Conservation (phyloP, 1,140 invertebrate genomes). For the Drosophila nebulosa region DNA sequence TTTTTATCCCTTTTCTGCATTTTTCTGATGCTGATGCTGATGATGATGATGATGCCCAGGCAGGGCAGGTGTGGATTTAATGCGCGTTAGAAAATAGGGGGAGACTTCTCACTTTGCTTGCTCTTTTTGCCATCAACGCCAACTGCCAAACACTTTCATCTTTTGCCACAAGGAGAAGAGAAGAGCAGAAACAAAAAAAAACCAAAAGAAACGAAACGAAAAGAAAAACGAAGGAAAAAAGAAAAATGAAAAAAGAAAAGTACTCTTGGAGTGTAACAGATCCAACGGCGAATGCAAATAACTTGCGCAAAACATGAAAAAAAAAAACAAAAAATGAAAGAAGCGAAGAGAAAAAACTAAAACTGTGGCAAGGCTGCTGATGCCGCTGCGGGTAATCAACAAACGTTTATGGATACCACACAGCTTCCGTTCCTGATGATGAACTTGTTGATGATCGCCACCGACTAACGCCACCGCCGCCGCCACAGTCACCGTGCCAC, state of each 20-base stretch:
- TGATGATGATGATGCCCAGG: slow-evolving; percentile 37
- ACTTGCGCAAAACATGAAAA: slow-evolving; percentile 25
- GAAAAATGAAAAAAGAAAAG: slow-evolving; percentile 15
- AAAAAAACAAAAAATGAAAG: background rate
- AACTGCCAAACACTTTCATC: slow-evolving; percentile 62
- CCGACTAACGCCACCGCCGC: background rate
- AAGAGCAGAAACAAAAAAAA: background rate
- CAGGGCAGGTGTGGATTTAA: slow-evolving; percentile 66
- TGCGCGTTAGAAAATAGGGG: slow-evolving; percentile 24
- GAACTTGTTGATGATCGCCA: slow-evolving; percentile 71
- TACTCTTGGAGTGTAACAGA: slow-evolving; percentile 64
- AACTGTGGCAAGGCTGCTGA: slow-evolving; percentile 61
- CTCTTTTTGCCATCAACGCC: slow-evolving; percentile 43
- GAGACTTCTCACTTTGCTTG: background rate
- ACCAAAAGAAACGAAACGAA: background rate
- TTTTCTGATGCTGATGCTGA: slow-evolving; percentile 26
- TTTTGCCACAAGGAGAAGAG: slow-evolving; percentile 39
- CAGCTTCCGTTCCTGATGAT: slow-evolving; percentile 40
- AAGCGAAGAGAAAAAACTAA: slow-evolving; percentile 12
- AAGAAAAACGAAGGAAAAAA: background rate
- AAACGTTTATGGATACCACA: slow-evolving; percentile 68
- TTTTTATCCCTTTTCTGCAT: slow-evolving; percentile 21
- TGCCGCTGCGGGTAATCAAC: slow-evolving; percentile 69
- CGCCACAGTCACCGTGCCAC: slow-evolving; percentile 25
- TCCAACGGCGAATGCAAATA: slow-evolving; percentile 74